A percentile compares a stretch with the other conserved stretches of the same genome.
Conservation (phyloP, 2,113 vertebrate species). For the Triplophysa tibetana region DNA sequence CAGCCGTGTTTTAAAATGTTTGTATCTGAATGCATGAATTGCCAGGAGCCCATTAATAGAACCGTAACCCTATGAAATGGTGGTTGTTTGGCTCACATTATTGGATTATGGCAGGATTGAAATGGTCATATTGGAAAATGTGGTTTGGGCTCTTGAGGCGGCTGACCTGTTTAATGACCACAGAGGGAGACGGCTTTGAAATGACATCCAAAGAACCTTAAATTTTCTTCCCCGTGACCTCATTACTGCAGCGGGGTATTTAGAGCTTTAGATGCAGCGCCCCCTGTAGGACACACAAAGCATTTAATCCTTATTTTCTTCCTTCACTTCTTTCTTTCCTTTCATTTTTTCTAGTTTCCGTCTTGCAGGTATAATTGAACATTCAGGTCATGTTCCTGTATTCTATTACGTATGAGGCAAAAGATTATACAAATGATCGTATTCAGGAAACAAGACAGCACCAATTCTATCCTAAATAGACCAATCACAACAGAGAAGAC, state of each 20-base stretch:
- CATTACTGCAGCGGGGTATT: background rate
- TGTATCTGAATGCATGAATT: too few relatives aligned
- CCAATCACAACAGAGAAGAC: too few relatives aligned
- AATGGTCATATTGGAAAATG: background rate
- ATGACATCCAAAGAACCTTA: constrained; percentile 3
- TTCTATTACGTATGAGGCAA: too few relatives aligned
- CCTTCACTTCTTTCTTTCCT: background rate
- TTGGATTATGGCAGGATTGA: background rate
- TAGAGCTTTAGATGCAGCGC: background rate
- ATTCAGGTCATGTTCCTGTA: too few relatives aligned
- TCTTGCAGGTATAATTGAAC: background rate
- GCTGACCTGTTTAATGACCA: constrained; percentile 27
- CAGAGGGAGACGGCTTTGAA: background rate
- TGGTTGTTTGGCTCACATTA: background rate
- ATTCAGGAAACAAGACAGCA: too few relatives aligned
- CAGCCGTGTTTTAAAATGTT: too few relatives aligned
- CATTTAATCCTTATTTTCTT: background rate
- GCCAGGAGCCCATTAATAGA: too few relatives aligned
- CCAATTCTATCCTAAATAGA: too few relatives aligned
- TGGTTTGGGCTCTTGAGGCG: constrained; percentile 1
- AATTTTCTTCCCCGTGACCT: constrained; percentile 11
- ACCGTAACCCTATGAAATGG: background rate
- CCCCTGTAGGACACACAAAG: constrained; percentile 9
- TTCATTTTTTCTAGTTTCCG: background rate
- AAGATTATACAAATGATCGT: too few relatives aligned